Conservation (phyloP, 2,797 vertebrate species). For the Pristis pectinata region DNA sequence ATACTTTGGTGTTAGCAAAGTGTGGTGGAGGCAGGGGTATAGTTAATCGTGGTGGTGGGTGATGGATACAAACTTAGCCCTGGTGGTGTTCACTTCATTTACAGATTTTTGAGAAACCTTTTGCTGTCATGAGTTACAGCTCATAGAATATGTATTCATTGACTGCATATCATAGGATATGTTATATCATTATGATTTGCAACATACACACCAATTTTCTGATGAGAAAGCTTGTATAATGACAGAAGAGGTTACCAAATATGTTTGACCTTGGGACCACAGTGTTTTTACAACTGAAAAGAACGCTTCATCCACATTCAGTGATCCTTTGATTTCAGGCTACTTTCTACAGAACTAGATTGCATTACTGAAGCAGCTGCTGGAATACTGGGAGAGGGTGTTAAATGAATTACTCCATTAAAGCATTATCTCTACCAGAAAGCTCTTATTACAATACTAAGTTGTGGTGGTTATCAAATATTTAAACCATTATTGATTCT, state of each 20-base stretch:
- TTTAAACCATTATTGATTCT: constrained; percentile 36
- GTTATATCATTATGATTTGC: neutral
- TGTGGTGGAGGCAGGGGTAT: no score
- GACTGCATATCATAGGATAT: neutral
- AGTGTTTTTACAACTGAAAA: neutral
- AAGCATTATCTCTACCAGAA: neutral
- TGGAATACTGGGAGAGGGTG: neutral
- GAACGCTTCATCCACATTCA: neutral
- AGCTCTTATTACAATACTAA: constrained; percentile 8
- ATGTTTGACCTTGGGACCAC: neutral
- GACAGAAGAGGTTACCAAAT: neutral
- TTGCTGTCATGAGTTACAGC: neutral
- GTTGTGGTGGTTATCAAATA: constrained; percentile 22
- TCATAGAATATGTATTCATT: neutral
- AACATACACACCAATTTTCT: neutral
- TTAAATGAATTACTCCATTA: neutral
- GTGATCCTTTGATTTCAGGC: neutral
- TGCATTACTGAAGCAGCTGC: neutral
- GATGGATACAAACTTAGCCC: no score
- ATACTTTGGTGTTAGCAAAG: neutral
- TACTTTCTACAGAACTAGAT: neutral
- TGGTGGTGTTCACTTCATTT: neutral
- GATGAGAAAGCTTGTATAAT: neutral
- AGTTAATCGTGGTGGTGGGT: no score
- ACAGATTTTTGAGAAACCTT: neutral